Conservation (phyloP, 1,140 invertebrate genomes). For the Diorhabda carinulata region DNA sequence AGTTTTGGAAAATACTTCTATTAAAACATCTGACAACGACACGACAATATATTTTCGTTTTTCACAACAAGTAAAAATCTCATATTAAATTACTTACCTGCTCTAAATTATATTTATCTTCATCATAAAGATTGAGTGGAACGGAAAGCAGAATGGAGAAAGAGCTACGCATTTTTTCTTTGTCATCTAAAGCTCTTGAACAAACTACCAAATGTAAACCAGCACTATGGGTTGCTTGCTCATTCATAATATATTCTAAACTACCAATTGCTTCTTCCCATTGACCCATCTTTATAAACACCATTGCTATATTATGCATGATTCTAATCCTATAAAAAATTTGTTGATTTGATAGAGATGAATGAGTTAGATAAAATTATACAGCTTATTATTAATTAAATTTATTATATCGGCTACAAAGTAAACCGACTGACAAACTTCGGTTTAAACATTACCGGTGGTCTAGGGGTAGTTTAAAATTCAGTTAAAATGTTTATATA, state of each 20-base stretch:
- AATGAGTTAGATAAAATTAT: too few species aligned
- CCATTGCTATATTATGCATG: slow-evolving; percentile 96
- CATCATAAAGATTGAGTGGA: slow-evolving; percentile 77
- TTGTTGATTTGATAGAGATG: too few species aligned
- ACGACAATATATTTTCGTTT: too few species aligned
- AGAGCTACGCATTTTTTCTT: slow-evolving; percentile 89
- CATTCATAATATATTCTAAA: slow-evolving; percentile 97
- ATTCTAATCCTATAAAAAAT: slow-evolving; percentile 76
- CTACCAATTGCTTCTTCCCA: slow-evolving; percentile 92
- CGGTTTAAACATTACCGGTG: too few species aligned
- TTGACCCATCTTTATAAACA: slow-evolving; percentile 94
- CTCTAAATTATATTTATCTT: slow-evolving; percentile 65
- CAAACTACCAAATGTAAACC: slow-evolving; percentile 91
- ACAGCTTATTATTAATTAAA: too few species aligned
- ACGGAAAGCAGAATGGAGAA: slow-evolving; percentile 90
- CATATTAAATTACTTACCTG: slow-evolving; percentile 30
- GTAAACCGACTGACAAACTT: too few species aligned
- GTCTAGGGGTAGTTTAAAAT: too few species aligned
- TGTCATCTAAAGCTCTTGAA: slow-evolving; percentile 89
- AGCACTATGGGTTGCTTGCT: slow-evolving; percentile 76
- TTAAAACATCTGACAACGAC: too few species aligned
- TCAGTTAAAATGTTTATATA: too few species aligned
- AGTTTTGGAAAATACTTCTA: too few species aligned
- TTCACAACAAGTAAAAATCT: too few species aligned
- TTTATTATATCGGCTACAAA: too few species aligned